These are phyloP conservation scores for Phoxinus phoxinus DNA, from an alignment of 2,113 vertebrate genomes.

Conservation along the genomic window DNA sequence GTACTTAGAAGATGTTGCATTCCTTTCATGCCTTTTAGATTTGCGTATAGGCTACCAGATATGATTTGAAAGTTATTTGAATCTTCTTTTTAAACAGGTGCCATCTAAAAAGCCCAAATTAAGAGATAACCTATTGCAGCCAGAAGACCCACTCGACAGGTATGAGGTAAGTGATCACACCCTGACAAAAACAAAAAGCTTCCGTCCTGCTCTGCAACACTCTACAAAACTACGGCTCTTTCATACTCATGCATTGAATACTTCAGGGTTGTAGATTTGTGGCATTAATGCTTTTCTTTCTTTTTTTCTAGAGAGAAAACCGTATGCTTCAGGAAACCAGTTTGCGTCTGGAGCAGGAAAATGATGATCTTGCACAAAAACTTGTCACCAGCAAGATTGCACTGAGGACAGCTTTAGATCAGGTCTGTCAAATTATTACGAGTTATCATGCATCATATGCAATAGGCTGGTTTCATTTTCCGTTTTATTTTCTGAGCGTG, in stretches of 20 bases:
- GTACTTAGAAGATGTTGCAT: too few relatives aligned
- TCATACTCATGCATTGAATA: constrained; percentile 31
- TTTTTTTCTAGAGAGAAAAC: constrained; percentile 85
- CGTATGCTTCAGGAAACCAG: constrained; percentile 87
- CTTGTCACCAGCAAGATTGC: constrained; percentile 93
- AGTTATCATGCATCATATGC: background rate
- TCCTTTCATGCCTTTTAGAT: too few relatives aligned
- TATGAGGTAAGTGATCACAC: constrained; percentile 79
- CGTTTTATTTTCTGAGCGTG: background rate
- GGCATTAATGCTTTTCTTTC: constrained; percentile 42
- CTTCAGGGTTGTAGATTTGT: constrained; percentile 37
- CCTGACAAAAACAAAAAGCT: background rate
- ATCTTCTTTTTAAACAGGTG: constrained; percentile 73
- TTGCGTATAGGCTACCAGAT: too few relatives aligned
- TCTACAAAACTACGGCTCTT: background rate
- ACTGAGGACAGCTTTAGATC: constrained; percentile 88
- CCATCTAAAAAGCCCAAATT: constrained; percentile 88
- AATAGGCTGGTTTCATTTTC: background rate
- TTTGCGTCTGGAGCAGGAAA: constrained; percentile 94
- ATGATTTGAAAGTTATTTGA: background rate
- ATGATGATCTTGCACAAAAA: constrained; percentile 90
- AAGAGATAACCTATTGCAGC: constrained; percentile 74
- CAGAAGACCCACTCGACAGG: constrained; percentile 86
- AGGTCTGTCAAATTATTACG: constrained; percentile 74
- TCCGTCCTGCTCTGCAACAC: background rate